phyloP scores from a whole-genome alignment of 2,888 invertebrate genomes.

The Leptinotarsa tumamoca region DNA sequence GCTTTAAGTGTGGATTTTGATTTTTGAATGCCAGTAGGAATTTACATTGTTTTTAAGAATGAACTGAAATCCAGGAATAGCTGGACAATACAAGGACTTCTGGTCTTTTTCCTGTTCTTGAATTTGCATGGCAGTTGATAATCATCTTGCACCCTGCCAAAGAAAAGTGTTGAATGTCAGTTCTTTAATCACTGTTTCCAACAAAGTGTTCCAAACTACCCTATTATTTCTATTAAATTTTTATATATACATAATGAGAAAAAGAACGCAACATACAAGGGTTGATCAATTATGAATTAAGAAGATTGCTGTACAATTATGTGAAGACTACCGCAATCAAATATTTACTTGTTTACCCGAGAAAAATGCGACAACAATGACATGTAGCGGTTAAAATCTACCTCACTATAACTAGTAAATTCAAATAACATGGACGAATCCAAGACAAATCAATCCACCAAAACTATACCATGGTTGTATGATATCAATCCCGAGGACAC shows the following conservation, averaged over 20 bases:
- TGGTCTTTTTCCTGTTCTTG: too few relatives aligned
- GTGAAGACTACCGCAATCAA: constrained; percentile 7
- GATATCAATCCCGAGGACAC: constrained; percentile 83
- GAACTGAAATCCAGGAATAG: too few relatives aligned
- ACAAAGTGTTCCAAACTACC: too few relatives aligned
- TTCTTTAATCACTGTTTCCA: too few relatives aligned
- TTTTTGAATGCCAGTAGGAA: too few relatives aligned
- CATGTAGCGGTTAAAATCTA: constrained; percentile 14
- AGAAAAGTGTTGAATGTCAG: too few relatives aligned
- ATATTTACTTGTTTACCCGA: constrained; percentile 31
- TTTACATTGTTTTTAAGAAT: too few relatives aligned
- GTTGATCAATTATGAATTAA: not conserved
- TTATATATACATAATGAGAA: not conserved
- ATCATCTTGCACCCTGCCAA: too few relatives aligned
- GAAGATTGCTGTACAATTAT: not conserved
- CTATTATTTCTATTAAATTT: not conserved
- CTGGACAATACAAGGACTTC: too few relatives aligned
- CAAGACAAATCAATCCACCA: not conserved
- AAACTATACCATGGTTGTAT: constrained; percentile 63
- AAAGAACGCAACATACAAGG: not conserved
- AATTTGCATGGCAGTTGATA: too few relatives aligned
- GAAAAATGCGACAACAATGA: not conserved
- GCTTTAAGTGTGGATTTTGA: too few relatives aligned
- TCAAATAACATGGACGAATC: not conserved
- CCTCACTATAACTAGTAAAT: not conserved